Evolutionary conservation across 2,888 invertebrate genomes (phyloP).

Genomic region (Dicycla oo): DNA sequence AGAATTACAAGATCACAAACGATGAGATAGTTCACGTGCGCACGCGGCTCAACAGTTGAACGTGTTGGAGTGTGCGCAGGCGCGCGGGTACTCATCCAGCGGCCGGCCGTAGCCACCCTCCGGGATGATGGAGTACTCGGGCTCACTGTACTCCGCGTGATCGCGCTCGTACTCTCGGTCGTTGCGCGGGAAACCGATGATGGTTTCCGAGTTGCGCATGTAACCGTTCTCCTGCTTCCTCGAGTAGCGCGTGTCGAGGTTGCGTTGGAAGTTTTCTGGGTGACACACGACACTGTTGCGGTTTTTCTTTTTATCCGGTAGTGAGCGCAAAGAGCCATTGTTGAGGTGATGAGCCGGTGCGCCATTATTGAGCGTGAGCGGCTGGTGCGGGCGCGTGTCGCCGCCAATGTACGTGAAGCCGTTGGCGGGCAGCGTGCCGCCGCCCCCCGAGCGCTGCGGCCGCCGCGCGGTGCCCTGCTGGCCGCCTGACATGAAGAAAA

Average conservation of each 20-base stretch:
- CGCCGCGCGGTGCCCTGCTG: constrained; percentile 89
- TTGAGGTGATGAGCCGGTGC: constrained; percentile 88
- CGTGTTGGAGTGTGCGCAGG: constrained; percentile 87
- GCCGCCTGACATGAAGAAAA: constrained; percentile 93
- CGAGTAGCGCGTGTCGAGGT: constrained; percentile 87
- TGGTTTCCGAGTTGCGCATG: constrained; percentile 85
- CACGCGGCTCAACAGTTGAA: constrained; percentile 87
- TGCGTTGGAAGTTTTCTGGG: constrained; percentile 88
- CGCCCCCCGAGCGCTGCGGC: constrained; percentile 89
- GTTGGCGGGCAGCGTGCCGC: constrained; percentile 92
- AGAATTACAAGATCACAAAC: constrained; percentile 90
- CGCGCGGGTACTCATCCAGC: constrained; percentile 82
- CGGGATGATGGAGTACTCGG: constrained; percentile 88
- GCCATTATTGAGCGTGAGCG: constrained; percentile 88
- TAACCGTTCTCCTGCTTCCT: constrained; percentile 89
- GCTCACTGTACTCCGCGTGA: constrained; percentile 84
- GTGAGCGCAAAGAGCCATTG: constrained; percentile 88
- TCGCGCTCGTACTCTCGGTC: constrained; percentile 80
- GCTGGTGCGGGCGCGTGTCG: constrained; percentile 90
- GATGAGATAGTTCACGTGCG: constrained; percentile 77
- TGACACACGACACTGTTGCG: constrained; percentile 86
- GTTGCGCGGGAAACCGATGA: constrained; percentile 83
- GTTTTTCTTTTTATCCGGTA: constrained; percentile 87
- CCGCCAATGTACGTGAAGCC: constrained; percentile 94
- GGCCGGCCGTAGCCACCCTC: constrained; percentile 80